phyloP scores from a whole-genome alignment of 2,113 vertebrate species.

The Aegithalos caudatus region DNA sequence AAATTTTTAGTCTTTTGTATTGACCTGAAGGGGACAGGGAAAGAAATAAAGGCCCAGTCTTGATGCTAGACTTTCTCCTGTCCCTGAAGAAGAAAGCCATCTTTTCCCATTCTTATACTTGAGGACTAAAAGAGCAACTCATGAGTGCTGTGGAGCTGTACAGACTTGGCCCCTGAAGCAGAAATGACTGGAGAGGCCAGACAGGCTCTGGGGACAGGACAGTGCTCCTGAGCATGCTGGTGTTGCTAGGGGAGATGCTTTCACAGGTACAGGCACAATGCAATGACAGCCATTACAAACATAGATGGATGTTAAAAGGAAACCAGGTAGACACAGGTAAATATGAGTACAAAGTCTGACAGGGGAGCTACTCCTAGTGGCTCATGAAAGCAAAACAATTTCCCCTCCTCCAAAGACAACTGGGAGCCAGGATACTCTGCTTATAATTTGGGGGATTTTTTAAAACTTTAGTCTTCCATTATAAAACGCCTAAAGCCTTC shows the following conservation, averaged over 20 bases:
- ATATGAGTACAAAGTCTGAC: background rate
- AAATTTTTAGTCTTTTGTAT: background rate
- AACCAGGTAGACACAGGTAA: background rate
- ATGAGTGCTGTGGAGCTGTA: too few species aligned
- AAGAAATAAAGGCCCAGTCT: background rate
- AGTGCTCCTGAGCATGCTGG: background rate
- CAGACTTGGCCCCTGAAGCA: background rate
- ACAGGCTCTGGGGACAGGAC: background rate
- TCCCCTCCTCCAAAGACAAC: constrained; percentile 32
- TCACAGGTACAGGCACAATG: background rate
- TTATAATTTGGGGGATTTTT: constrained; percentile 71
- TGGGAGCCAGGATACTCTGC: constrained; percentile 20
- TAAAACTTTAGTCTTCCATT: constrained; percentile 67
- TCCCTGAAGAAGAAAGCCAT: background rate
- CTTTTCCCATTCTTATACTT: background rate
- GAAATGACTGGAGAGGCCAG: background rate
- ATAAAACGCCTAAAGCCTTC: constrained; percentile 62
- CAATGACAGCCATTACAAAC: background rate
- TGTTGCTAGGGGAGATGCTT: background rate
- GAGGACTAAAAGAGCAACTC: background rate
- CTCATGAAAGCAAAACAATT: background rate
- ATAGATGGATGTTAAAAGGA: background rate
- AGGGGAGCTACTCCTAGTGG: constrained; percentile 39
- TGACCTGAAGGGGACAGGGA: background rate
- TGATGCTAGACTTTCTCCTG: background rate